phyloP scores from a whole-genome alignment of 2,888 invertebrate genomes.

The Noctua pronuba region DNA sequence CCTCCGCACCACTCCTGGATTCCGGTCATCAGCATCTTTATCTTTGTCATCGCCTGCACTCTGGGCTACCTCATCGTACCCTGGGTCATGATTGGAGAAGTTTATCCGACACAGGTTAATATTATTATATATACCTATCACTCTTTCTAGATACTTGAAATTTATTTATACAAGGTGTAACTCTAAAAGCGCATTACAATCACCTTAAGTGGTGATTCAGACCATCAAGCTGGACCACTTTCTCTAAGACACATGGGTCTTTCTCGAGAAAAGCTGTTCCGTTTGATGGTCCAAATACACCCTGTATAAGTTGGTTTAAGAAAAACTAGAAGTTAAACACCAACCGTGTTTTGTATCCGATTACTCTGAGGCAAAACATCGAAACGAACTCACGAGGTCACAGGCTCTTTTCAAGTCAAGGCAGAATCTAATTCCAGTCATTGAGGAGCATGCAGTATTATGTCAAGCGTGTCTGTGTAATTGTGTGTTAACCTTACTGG shows the following conservation, averaged over 20 bases:
- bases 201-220: no score
- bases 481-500: neutral
- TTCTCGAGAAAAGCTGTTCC: no score
- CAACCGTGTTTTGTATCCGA: no score
- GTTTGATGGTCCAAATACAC: no score
- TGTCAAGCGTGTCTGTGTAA: neutral
- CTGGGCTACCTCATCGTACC: constrained; percentile 93
- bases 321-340: neutral
- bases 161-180: no score
- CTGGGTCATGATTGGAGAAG: constrained; percentile 94
- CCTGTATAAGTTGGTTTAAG: neutral
- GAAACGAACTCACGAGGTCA: neutral
- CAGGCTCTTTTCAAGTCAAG: neutral
- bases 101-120: constrained; percentile 91
- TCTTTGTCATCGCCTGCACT: constrained; percentile 91
- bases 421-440: neutral
- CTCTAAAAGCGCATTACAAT: no score
- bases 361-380: neutral
- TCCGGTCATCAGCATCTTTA: constrained; percentile 91
- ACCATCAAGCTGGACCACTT: no score
- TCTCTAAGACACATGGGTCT: no score
- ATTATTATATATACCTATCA: no score
- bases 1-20: constrained; percentile 90
- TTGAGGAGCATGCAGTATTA: neutral
- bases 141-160: no score